A percentile compares a stretch with the other conserved stretches of the same genome.
These are phyloP conservation scores for Protula sp. DNA, from an alignment of 2,888 invertebrate genomes.

Conservation along the genomic window DNA sequence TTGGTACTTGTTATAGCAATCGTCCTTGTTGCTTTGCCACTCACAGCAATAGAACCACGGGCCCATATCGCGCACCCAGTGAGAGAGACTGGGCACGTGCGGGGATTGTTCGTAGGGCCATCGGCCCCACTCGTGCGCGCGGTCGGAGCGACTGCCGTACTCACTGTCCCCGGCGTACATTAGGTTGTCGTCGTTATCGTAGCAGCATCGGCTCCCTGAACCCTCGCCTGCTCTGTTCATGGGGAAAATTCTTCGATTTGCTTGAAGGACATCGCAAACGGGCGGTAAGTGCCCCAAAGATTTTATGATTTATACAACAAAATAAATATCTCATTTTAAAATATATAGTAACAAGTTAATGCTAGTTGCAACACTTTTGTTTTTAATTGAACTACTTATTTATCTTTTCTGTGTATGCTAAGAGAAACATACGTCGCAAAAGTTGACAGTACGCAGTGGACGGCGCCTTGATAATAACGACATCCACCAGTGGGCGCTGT, in stretches of 20 bases:
- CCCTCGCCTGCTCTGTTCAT: not conserved
- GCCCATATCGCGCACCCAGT: constrained; percentile 4
- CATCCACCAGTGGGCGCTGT: not conserved
- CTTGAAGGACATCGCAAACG: not conserved
- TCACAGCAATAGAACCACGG: constrained; percentile 9
- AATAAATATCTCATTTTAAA: too few relatives aligned
- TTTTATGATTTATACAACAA: not conserved
- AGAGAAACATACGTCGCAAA: not conserved
- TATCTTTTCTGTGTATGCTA: too few relatives aligned
- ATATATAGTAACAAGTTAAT: too few relatives aligned
- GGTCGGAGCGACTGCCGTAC: constrained; percentile 1
- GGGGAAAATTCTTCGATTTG: too few relatives aligned
- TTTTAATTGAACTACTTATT: too few relatives aligned
- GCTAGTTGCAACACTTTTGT: too few relatives aligned
- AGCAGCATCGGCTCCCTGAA: constrained; percentile 2
- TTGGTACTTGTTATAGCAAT: constrained; percentile 5
- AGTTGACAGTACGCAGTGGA: not conserved
- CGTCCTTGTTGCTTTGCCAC: constrained; percentile 1
- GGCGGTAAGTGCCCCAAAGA: not conserved
- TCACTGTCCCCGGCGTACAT: constrained; percentile 6
- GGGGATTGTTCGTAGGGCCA: not conserved
- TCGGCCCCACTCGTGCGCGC: not conserved
- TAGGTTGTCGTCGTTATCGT: constrained; percentile 4
- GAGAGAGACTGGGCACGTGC: constrained; percentile 2
- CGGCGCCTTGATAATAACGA: not conserved